Conservation (phyloP, 2,797 vertebrate genomes). For the Lemur catta region DNA sequence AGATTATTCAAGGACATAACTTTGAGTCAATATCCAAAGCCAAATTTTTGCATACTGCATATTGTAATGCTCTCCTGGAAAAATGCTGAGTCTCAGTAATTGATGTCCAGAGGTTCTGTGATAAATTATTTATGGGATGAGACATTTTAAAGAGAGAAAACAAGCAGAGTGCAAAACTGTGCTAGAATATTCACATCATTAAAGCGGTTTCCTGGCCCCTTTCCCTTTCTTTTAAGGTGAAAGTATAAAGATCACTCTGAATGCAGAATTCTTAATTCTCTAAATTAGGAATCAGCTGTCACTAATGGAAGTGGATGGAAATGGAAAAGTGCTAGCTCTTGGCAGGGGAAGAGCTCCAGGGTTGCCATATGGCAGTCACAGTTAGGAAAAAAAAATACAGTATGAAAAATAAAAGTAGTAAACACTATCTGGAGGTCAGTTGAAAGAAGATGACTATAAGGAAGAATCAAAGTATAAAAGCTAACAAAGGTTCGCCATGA, state of each 20-base stretch:
- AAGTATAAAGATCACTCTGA: neutral
- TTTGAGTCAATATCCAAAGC: slow-evolving; percentile 37
- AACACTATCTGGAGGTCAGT: neutral
- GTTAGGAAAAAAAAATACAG: neutral
- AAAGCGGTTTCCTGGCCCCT: neutral
- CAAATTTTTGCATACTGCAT: neutral
- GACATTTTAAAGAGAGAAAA: neutral
- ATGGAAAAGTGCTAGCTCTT: neutral
- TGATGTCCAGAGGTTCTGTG: neutral
- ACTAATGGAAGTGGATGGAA: slow-evolving; percentile 33
- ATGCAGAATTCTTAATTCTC: slow-evolving; percentile 27
- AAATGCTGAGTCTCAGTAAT: slow-evolving; percentile 59
- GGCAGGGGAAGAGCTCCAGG: neutral
- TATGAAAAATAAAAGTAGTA: neutral
- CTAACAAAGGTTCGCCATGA: neutral
- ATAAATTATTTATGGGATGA: slow-evolving; percentile 68
- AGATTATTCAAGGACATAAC: neutral
- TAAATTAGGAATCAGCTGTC: slow-evolving; percentile 31
- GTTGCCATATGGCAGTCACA: neutral
- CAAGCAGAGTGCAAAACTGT: neutral
- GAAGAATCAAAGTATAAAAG: neutral
- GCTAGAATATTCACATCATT: slow-evolving; percentile 9
- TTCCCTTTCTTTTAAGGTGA: slow-evolving; percentile 17
- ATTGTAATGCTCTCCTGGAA: neutral
- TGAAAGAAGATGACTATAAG: neutral